A percentile compares a stretch with the other conserved stretches of the same genome.
Conservation (phyloP, 2,888 invertebrate genomes). For the Prosopocoilus inquinatus region DNA sequence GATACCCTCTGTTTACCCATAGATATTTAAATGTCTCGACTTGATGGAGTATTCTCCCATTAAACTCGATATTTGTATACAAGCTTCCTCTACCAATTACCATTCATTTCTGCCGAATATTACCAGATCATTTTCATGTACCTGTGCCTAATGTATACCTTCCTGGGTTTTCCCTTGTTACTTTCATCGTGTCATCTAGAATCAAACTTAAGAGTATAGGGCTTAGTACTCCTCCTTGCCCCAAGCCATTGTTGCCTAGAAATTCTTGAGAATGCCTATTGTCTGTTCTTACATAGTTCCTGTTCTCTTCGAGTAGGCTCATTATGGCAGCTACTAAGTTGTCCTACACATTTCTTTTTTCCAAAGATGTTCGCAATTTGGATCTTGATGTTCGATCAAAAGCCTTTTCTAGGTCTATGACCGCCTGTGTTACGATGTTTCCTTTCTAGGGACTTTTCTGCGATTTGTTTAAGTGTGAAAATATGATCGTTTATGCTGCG, state of each 20-base stretch:
- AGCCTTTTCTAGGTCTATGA: too few species aligned
- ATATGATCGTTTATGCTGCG: not conserved
- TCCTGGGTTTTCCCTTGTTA: not conserved
- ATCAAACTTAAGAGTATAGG: too few species aligned
- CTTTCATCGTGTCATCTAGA: conserved; percentile 1
- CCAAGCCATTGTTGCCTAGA: too few species aligned
- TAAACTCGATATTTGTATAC: not conserved
- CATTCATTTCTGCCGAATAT: not conserved
- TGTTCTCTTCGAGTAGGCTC: not conserved
- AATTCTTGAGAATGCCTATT: not conserved
- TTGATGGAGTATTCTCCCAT: not conserved
- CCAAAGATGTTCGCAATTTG: not conserved
- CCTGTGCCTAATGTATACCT: not conserved
- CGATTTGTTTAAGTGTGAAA: not conserved
- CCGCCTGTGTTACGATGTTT: not conserved
- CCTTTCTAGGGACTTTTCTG: too few species aligned
- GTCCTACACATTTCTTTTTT: not conserved
- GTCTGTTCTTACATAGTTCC: too few species aligned
- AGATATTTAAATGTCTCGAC: not conserved
- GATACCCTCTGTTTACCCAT: not conserved
- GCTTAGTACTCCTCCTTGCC: too few species aligned
- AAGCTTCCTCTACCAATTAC: not conserved
- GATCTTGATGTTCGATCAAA: not conserved
- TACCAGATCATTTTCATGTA: not conserved
- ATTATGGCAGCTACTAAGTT: too few species aligned